These are phyloP conservation scores for Pentalonia nigronervosa DNA, from an alignment of 1,140 invertebrate genomes.

Conservation along the genomic window DNA sequence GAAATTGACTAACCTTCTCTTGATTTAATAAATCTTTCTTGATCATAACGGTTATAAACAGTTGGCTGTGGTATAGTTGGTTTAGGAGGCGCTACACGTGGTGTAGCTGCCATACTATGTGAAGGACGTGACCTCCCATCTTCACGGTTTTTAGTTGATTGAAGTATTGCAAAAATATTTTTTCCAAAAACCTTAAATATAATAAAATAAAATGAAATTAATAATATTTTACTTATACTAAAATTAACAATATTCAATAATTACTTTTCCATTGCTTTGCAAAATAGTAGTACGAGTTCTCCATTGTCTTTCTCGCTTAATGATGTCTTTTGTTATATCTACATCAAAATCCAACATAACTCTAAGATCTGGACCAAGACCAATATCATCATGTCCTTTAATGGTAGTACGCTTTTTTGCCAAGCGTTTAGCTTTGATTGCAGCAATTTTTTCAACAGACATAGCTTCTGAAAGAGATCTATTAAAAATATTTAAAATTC, in stretches of 20 bases:
- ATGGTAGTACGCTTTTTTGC: conserved; percentile 97
- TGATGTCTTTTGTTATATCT: conserved; percentile 94
- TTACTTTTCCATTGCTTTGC: conserved; percentile 91
- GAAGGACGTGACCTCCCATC: conserved; percentile 77
- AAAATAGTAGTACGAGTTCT: conserved; percentile 92
- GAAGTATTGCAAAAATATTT: conserved; percentile 91
- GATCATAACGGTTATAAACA: conserved; percentile 97
- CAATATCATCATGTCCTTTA: conserved; percentile 90
- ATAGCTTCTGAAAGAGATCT: conserved; percentile 92
- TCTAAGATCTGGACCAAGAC: conserved; percentile 81
- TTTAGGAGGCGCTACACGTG: conserved; percentile 72
- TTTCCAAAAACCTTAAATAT: conserved; percentile 78
- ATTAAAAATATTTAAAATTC: conserved; percentile 55
- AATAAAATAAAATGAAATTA: neutral
- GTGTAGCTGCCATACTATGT: conserved; percentile 71
- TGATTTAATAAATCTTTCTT: conserved; percentile 91
- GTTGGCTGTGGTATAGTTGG: conserved; percentile 74
- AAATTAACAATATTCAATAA: conserved; percentile 1
- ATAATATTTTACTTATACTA: neutral
- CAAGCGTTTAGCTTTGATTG: conserved; percentile 95
- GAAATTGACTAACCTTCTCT: conserved; percentile 73
- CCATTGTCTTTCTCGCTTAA: conserved; percentile 93
- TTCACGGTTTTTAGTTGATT: conserved; percentile 91
- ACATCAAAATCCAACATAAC: conserved; percentile 94
- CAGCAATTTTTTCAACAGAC: conserved; percentile 97